Evolutionary conservation across 2,113 vertebrate species (phyloP).

Genomic region (Myodes glareolus): DNA sequence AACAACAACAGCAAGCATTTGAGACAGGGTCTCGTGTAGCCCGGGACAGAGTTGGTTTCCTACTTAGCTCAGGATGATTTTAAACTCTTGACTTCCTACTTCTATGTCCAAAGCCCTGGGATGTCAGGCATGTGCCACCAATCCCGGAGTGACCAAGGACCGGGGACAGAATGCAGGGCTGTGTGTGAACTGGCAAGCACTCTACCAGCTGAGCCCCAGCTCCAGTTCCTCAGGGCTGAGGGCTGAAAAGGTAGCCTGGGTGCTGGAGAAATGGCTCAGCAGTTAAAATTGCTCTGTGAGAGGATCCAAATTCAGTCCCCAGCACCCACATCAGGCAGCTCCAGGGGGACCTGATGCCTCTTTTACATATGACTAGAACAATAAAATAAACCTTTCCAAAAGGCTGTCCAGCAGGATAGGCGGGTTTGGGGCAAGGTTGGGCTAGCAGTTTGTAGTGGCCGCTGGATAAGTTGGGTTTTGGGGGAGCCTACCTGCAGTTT

Average conservation of each 20-base stretch:
- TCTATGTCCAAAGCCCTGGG: neutral
- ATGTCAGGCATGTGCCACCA: neutral
- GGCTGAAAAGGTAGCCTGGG: neutral
- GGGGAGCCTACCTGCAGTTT: too few relatives aligned
- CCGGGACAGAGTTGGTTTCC: neutral
- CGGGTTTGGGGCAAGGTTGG: too few relatives aligned
- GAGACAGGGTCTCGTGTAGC: neutral
- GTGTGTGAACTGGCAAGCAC: too few relatives aligned
- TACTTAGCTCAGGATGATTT: neutral
- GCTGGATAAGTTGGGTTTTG: too few relatives aligned
- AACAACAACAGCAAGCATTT: neutral
- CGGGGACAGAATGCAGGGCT: neutral
- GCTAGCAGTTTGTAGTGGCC: too few relatives aligned
- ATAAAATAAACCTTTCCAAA: neutral
- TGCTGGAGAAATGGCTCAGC: too few relatives aligned
- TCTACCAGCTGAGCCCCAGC: too few relatives aligned
- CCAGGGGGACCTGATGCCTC: neutral
- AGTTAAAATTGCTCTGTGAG: neutral
- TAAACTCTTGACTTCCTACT: neutral
- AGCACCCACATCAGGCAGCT: neutral
- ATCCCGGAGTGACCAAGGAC: neutral
- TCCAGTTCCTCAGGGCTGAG: neutral
- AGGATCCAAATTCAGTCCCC: neutral
- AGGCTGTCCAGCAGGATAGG: neutral
- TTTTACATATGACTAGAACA: neutral